Base-by-base conservation (phyloP, 2,888 invertebrate genomes). In the Cartodere bifasciata region DNA sequence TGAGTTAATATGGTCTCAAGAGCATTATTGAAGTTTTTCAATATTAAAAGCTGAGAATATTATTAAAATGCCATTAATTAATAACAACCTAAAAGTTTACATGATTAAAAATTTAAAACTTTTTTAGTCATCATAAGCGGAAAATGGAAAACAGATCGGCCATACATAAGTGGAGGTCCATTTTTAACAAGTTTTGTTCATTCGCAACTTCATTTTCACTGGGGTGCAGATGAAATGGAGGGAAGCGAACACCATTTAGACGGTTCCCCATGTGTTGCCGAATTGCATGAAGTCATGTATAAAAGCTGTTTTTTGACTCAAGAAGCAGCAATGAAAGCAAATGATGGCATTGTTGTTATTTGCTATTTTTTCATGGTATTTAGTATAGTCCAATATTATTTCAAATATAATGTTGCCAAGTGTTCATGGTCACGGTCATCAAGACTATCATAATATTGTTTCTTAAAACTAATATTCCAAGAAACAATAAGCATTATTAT, bases 201-300 rank as follows among this genome's bases (percentile, higher is more conserved):
- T 29, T 72, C 75, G 0, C 76, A 78, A 51, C 56, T 75, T 20
- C 77, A 79, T 52, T 74, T 79, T 46, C 77, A 79, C 47, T 79
- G 78, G 79, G 76, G 77, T 1, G 45, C 56, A 1, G 59, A 65
- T 36, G 64, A 72, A 49, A 64, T 65, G 57, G 64, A 67, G 37
- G 79, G 79, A 2, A 75, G 75, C 35, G 77, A 76, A 22, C 78
- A 80, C 42, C 63, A 66, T 0, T 56, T 75, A 0, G 74, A 77
- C 38, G 64, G 64, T 13, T 46, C 45, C 21, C 55, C 55, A 50
- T 60, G 67, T 44, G 72, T 76, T 1, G 66, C 67, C 25, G 78
- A 79, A 63, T 66, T 78, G 65, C 79, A 78, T 52, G 64, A 58
- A 1, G 63, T 68, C 1, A 58, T 62, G 46, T 76, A 72, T 48